These are phyloP conservation scores for Pocillopora meandrina DNA, from an alignment of 92 coral and sea anemone species.

Conservation along the genomic window DNA sequence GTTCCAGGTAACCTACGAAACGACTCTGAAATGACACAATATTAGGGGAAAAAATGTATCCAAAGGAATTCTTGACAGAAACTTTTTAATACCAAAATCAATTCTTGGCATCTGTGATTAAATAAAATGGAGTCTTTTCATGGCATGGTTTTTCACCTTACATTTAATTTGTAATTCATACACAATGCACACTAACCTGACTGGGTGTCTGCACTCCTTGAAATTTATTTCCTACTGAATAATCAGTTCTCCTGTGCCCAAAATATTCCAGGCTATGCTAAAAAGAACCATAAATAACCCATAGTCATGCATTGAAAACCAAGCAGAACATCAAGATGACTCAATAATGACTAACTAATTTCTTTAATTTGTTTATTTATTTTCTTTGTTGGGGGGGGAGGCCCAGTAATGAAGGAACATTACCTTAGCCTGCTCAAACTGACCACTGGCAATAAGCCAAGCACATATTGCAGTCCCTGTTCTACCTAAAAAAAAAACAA, in stretches of 20 bases:
- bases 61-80: neutral
- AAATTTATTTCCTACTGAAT: slow-evolving; percentile 76
- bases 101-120: too few species aligned
- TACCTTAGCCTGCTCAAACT: slow-evolving; percentile 90
- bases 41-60: neutral
- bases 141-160: neutral
- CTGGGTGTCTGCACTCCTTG: slow-evolving; percentile 99
- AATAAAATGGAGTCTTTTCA: too few species aligned
- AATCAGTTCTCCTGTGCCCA: slow-evolving; percentile 96
- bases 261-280: slow-evolving; percentile 96
- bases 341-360: too few species aligned
- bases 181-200: slow-evolving; percentile 64
- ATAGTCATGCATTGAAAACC: neutral
- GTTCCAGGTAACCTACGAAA: slow-evolving; percentile 93
- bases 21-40: slow-evolving; percentile 71
- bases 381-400: too few species aligned
- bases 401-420: neutral
- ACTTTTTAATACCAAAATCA: too few species aligned
- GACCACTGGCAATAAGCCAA: slow-evolving; percentile 93
- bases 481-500: slow-evolving; percentile 64
- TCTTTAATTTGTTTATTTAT: too few species aligned
- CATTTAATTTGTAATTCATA: neutral
- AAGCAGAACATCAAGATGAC: too few species aligned
- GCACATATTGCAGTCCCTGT: slow-evolving; percentile 98
- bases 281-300: neutral